Percentiles rank a stretch among this genome's conserved stretches.
Conservation (phyloP, 2,113 vertebrate species). For the Maccullochella peelii region DNA sequence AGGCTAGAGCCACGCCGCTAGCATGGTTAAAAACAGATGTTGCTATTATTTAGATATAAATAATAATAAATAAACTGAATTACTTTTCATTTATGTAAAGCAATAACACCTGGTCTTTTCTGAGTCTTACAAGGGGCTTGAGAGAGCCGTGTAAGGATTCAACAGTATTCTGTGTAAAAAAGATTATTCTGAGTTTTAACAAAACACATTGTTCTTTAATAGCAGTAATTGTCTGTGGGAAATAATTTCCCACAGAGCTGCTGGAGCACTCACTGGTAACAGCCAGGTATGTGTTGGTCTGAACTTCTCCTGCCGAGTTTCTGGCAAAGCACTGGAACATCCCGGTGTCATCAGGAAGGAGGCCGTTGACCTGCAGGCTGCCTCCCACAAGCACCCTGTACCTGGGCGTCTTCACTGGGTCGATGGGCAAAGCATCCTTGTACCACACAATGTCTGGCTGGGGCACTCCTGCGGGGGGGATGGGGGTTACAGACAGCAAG, state of each 20-base stretch:
- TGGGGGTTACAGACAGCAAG: neutral
- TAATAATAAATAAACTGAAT: too few species aligned
- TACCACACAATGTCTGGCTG: slow-evolving; percentile 93
- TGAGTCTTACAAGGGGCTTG: slow-evolving; percentile 15
- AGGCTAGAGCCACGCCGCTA: too few species aligned
- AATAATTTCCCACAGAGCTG: neutral
- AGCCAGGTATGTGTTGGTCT: slow-evolving; percentile 97
- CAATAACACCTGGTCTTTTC: slow-evolving; percentile 4
- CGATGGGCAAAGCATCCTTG: slow-evolving; percentile 91
- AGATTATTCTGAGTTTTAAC: neutral
- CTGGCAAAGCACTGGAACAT: slow-evolving; percentile 98
- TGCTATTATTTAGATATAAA: too few species aligned
- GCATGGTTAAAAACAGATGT: neutral
- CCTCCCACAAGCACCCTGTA: slow-evolving; percentile 90
- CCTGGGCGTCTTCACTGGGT: slow-evolving; percentile 85
- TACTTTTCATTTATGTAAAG: slow-evolving; percentile 25
- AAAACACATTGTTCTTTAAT: neutral
- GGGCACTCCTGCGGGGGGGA: slow-evolving; percentile 87
- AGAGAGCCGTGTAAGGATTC: slow-evolving; percentile 9
- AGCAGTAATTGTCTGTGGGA: neutral
- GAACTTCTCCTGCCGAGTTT: slow-evolving; percentile 91
- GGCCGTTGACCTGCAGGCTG: slow-evolving; percentile 93
- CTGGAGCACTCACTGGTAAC: slow-evolving; percentile 90
- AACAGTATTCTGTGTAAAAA: neutral
- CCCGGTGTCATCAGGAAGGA: slow-evolving; percentile 93